Base-by-base conservation (phyloP, 2,113 vertebrate genomes). In the Macroglossus sobrinus region DNA sequence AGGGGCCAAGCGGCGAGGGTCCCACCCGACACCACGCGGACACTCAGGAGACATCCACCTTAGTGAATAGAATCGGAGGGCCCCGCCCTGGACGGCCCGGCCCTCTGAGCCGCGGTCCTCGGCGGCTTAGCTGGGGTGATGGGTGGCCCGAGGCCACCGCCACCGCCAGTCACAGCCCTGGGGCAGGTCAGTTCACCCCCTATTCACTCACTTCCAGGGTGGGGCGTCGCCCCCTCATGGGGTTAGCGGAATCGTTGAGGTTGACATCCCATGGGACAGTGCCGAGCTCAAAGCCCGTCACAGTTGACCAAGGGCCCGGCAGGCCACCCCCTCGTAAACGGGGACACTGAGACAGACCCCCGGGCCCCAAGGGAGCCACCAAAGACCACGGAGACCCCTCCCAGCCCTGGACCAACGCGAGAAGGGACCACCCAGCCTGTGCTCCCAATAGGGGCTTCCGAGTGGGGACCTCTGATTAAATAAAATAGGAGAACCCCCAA, bases 61-160 rank as follows among this genome's bases (percentile, higher is more conserved):
- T 5, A 40, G 45, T 74, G 2, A 50, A 26, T n/a, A 28, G 50
- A 66, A 24, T 6, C 57, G 24, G 61, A 53, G 10, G 0, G 7
- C n/a, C 61, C 72, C 24, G 4, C 5, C n/a, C n/a, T 11, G 33
- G 43, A 50, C 1, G 1, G 16, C 24, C 43, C 22, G 0, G 15
- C 66, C 79, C 74, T 38, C 15, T 2, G 10, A 21, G 45, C 28
- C 30, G 19, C 15, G 12, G 50, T 38, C 68, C 11, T 3, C 12
- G 4, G 22, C 4, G 0, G 18, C 38, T 15, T 1, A 2, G 2
- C 0, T 1, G 43, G 53, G 10, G 22, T 1, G 16, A 40, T 15
- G 13, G 4, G 2, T 1, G 24, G 5, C 30, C 21, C 1, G 7
- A 22, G 35, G 11, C 50, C 30, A 10, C 1, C 0, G 7, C 55